A percentile compares a stretch with the other conserved stretches of the same genome.
Conservation (phyloP, 2,888 invertebrate species). For the Scrobipalpa atriplicella region DNA sequence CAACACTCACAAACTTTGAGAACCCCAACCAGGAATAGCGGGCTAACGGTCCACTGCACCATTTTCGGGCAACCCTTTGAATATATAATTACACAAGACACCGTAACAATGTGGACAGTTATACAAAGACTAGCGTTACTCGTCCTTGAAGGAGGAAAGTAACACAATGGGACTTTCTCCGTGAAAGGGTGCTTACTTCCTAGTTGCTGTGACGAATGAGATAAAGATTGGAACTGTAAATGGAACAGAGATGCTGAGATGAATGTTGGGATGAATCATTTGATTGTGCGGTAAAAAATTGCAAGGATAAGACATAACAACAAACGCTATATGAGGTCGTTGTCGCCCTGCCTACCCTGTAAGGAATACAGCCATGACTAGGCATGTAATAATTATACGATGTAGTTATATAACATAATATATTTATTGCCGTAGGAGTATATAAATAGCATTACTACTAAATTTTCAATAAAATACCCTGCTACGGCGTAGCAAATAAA, state of each 20-base stretch:
- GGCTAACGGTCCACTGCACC: constrained; percentile 67
- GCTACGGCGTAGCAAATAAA: no score
- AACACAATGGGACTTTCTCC: constrained; percentile 71
- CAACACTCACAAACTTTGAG: not conserved
- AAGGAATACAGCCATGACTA: no score
- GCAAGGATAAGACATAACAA: no score
- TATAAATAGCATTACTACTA: no score
- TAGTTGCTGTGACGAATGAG: constrained; percentile 64
- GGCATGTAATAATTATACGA: no score
- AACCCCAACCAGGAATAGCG: constrained; percentile 27
- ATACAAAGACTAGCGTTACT: constrained; percentile 72
- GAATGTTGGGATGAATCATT: not conserved
- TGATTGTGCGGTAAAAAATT: no score
- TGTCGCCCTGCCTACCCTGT: no score
- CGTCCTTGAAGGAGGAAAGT: constrained; percentile 66
- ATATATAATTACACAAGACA: constrained; percentile 75
- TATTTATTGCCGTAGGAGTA: no score
- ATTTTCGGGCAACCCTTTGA: constrained; percentile 77
- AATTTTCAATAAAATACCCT: no score
- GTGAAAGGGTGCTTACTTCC: constrained; percentile 67
- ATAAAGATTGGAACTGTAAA: constrained; percentile 39
- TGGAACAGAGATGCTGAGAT: not conserved
- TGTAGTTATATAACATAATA: no score
- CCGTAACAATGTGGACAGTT: constrained; percentile 65
- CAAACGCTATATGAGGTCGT: no score